phyloP scores from a whole-genome alignment of 53 echinoderm and acorn worm species.

The Glandiceps talaboti region DNA sequence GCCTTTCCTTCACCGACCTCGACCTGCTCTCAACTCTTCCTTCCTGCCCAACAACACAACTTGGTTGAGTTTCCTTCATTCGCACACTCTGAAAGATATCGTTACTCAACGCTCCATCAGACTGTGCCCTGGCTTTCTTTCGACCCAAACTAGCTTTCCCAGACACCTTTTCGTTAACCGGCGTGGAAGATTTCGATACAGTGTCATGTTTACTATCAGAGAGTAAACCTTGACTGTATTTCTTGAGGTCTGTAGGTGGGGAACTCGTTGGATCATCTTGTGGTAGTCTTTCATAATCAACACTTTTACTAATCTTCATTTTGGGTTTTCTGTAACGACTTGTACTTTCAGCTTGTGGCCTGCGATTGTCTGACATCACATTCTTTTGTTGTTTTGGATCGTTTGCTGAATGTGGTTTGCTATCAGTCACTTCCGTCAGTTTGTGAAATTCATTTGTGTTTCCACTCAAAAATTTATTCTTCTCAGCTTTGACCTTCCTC shows the following conservation, averaged over 20 bases:
- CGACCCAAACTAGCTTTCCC: neutral
- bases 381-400: too few relatives aligned
- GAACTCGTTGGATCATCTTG: neutral
- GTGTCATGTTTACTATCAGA: neutral
- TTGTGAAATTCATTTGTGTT: too few relatives aligned
- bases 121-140: neutral
- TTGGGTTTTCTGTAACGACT: neutral
- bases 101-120: neutral
- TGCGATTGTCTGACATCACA: too few relatives aligned
- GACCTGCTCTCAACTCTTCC: neutral
- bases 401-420: too few relatives aligned
- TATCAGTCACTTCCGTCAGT: too few relatives aligned
- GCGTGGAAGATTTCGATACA: neutral
- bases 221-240: neutral
- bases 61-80: too few relatives aligned
- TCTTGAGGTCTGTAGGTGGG: neutral
- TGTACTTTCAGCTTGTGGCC: neutral
- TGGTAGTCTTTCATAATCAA: neutral
- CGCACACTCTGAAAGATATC: neutral
- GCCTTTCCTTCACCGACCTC: neutral
- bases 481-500: neutral
- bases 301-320: neutral
- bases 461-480: neutral
- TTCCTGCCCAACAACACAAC: neutral
- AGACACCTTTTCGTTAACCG: neutral